Conservation (phyloP, 2,113 vertebrate species). For the Cairina moschata region DNA sequence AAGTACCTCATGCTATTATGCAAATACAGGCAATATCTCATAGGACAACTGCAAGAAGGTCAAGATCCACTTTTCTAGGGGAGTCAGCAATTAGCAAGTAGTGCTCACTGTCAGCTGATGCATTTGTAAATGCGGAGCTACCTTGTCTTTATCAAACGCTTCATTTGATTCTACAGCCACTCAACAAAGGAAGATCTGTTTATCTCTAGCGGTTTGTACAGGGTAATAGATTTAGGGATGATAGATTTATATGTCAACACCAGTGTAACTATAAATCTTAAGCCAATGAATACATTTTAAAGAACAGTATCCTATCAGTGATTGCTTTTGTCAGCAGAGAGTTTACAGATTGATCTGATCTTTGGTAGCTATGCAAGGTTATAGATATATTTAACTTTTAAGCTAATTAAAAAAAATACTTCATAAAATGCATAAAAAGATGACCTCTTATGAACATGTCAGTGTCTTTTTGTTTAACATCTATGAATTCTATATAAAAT, state of each 20-base stretch:
- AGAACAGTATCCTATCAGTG: neutral
- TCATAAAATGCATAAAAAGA: neutral
- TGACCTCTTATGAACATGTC: neutral
- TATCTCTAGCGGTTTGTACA: neutral
- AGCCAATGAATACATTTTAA: neutral
- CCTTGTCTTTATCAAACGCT: neutral
- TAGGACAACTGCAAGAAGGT: neutral
- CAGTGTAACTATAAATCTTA: neutral
- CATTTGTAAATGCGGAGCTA: neutral
- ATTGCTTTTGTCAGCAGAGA: neutral
- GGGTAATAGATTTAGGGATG: neutral
- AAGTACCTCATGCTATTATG: neutral
- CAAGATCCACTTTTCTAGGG: neutral
- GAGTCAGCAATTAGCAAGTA: neutral
- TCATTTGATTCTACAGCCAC: neutral
- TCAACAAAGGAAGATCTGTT: neutral
- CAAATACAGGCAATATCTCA: neutral
- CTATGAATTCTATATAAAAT: neutral
- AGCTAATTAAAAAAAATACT: neutral
- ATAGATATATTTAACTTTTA: neutral
- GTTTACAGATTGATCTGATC: neutral
- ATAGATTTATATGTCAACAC: neutral
- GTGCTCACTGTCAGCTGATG: neutral
- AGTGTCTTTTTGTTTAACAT: neutral
- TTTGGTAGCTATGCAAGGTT: neutral